Base-by-base conservation (phyloP, 2,113 vertebrate genomes). In the Anser cygnoides region DNA sequence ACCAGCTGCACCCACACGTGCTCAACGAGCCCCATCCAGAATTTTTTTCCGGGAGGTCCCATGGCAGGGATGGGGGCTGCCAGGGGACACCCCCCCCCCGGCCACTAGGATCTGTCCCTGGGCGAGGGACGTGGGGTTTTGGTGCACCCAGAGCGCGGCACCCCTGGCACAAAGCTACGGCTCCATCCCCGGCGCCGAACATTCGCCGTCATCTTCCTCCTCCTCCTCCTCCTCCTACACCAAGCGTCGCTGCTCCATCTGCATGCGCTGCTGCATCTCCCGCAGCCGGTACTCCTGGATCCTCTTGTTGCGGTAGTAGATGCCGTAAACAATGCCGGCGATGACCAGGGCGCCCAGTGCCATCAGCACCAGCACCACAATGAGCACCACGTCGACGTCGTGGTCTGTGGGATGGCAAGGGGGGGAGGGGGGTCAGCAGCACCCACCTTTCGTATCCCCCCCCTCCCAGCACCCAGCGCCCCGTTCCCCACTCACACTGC, bases 401-500 rank as follows among this genome's bases (percentile, higher is more conserved):
- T 5, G 10, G 28, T 61, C 87, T 83, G 77, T 2, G 6, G 1
- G 63, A 16, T 31, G 52, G 13, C 0, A 1, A 10, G 46, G 19
- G 11, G 26, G 35, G 54, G 49, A 19, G 19, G 11, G 26, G 35
- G 54, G 49, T 72, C 75, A 46, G 65, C 0, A 33, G 28, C 0
- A 6, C 29, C 5, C 29, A 5, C 35, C 11, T 7, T 7, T 7
- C 23, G 2, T 13, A 2, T 17, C 49, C 11, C 11, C 28, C 8
- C 6, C 28, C 6, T 21, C 23, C 11, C 12, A 28, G 12, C 37
- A 25, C 20, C 41, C 66, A 4, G 4, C 17, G 11, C 44, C 21
- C 8, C 2, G 8, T 14, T 14, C 44, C 10, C 19, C 43, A 97
- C 97, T 96, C 76, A 98, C 97, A 96, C 54, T 97, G 92, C 85